phyloP scores from a whole-genome alignment of 2,797 vertebrate species.

The Darevskia mixta region DNA sequence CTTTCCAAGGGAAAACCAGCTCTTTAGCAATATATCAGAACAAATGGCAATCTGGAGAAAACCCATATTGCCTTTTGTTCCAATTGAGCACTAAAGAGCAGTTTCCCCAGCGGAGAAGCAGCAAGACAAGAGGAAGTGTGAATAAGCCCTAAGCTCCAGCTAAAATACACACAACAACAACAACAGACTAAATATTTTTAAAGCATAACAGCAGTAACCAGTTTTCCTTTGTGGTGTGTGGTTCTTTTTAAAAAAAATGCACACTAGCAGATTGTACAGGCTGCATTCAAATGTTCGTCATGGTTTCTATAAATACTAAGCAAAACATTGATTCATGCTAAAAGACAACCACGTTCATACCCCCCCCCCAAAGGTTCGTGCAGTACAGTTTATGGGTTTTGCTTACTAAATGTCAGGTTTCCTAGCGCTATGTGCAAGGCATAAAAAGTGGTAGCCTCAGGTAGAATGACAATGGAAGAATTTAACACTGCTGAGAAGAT shows the following conservation, averaged over 20 bases:
- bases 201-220: not conserved
- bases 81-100: too few species aligned
- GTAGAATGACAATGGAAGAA: conserved; percentile 41
- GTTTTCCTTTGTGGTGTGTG: not conserved
- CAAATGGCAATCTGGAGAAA: too few species aligned
- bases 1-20: too few species aligned
- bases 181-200: not conserved
- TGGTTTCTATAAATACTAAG: conserved; percentile 19
- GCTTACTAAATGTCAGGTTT: conserved; percentile 32
- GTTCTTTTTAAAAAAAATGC: not conserved
- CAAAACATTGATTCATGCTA: not conserved
- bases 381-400: conserved; percentile 15
- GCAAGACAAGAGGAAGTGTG: not conserved
- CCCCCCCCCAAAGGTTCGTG: not conserved
- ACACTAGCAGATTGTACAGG: not conserved
- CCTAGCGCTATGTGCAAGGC: conserved; percentile 11
- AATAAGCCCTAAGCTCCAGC: not conserved
- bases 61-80: too few species aligned
- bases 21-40: too few species aligned
- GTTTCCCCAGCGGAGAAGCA: too few species aligned
- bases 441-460: conserved; percentile 35
- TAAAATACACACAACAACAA: not conserved
- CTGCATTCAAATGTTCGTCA: not conserved
- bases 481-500: conserved; percentile 33
- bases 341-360: not conserved